Evolutionary conservation across 2,797 vertebrate species (phyloP).

Genomic region (Cetoscarus ocellatus): DNA sequence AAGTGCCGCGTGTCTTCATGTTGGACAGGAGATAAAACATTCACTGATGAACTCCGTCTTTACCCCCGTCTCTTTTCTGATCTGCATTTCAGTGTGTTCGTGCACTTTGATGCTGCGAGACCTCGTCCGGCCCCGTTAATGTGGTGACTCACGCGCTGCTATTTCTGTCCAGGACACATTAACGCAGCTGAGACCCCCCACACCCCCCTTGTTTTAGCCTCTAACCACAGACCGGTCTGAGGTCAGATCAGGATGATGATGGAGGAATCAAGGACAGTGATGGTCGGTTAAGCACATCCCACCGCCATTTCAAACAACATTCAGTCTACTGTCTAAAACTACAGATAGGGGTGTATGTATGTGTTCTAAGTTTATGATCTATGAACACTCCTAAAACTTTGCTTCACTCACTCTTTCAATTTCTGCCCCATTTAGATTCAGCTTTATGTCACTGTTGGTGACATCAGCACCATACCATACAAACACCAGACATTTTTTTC

Average conservation of each 20-base stretch:
- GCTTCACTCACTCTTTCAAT: too few species aligned
- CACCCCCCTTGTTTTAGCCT: neutral
- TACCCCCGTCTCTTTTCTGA: neutral
- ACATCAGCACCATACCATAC: too few species aligned
- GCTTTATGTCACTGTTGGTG: too few species aligned
- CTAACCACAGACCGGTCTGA: neutral
- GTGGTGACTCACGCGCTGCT: conserved; percentile 41
- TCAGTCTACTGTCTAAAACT: too few species aligned
- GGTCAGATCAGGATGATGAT: conserved; percentile 6
- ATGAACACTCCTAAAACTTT: too few species aligned
- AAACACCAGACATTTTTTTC: too few species aligned
- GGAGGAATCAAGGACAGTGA: neutral
- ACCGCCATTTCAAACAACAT: too few species aligned
- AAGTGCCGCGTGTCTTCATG: neutral
- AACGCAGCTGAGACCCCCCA: neutral
- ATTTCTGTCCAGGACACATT: conserved; percentile 31
- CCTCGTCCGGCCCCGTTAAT: conserved; percentile 18
- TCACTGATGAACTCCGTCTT: neutral
- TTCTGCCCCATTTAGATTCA: too few species aligned
- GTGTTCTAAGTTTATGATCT: too few species aligned
- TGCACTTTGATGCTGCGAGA: conserved; percentile 16
- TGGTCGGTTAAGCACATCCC: too few species aligned
- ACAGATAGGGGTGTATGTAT: too few species aligned
- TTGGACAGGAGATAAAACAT: neutral
- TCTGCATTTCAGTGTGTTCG: neutral